These are phyloP conservation scores for Callorhinus ursinus DNA, from an alignment of 2,113 vertebrate genomes.

Conservation along the genomic window DNA sequence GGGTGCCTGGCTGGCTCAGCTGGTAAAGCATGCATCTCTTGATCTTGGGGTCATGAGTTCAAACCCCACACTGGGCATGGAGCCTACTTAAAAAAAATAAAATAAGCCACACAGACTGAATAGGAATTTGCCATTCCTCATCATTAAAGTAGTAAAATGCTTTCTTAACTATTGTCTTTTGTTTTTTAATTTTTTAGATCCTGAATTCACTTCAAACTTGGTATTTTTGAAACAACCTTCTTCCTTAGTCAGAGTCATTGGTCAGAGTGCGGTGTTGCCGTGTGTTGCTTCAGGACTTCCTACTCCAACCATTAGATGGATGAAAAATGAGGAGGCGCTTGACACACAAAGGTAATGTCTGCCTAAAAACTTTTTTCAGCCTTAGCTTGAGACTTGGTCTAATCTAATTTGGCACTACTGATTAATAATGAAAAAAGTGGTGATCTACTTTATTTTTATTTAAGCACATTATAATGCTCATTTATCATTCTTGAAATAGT, in stretches of 20 bases:
- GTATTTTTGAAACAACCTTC: conserved; percentile 89
- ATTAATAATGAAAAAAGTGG: conserved; percentile 8
- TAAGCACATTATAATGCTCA: conserved; percentile 37
- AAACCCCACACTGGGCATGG: neutral
- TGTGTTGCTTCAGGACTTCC: conserved; percentile 90
- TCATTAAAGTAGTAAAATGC: conserved; percentile 21
- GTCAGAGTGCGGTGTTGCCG: conserved; percentile 89
- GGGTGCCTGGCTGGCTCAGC: neutral
- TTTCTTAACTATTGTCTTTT: conserved; percentile 46
- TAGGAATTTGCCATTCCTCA: neutral
- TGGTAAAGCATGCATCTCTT: neutral
- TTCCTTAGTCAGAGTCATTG: conserved; percentile 85
- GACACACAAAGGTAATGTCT: conserved; percentile 89
- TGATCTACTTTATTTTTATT: conserved; percentile 13
- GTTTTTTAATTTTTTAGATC: conserved; percentile 87
- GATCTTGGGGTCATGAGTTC: neutral
- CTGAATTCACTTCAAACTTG: conserved; percentile 84
- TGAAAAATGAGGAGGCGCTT: conserved; percentile 86
- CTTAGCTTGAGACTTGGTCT: neutral
- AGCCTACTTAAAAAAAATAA: neutral
- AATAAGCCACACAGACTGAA: neutral
- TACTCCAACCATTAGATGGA: conserved; percentile 88
- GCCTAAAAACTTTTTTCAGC: neutral
- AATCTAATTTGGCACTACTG: conserved; percentile 15
- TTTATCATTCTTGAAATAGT: conserved; percentile 42